A percentile compares a stretch with the other conserved stretches of the same genome.
phyloP scores from a whole-genome alignment of 2,888 invertebrate species.

The Digitonthophagus gazella region DNA sequence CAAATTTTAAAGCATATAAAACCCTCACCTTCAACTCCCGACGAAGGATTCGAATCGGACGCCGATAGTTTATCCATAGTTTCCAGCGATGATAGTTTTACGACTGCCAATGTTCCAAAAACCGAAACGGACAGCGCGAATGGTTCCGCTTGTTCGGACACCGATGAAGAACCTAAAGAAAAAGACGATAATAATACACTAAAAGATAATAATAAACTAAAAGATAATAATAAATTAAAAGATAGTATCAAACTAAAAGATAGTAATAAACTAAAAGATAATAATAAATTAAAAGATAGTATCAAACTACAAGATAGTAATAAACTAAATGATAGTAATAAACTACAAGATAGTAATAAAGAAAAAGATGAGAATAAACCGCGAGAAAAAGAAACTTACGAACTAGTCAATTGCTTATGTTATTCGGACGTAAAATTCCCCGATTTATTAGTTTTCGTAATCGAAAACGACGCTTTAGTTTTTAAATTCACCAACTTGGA shows the following conservation, averaged over 20 bases:
- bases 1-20: slow-evolving; percentile 21
- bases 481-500: slow-evolving; percentile 46
- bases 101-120: slow-evolving; percentile 34
- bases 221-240: background rate
- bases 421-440: slow-evolving; percentile 50
- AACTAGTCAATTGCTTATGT: slow-evolving; percentile 51
- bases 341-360: background rate
- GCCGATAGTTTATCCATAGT: slow-evolving; percentile 50
- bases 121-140: slow-evolving; percentile 51
- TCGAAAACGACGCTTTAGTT: slow-evolving; percentile 47
- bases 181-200: background rate
- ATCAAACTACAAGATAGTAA: no score
- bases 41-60: slow-evolving; percentile 55
- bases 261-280: no score
- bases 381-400: slow-evolving; percentile 40
- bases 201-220: background rate
- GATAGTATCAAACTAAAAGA: no score
- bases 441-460: slow-evolving; percentile 49
- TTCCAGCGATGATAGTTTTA: slow-evolving; percentile 48
- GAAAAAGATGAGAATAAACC: background rate
- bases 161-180: slow-evolving; percentile 41
- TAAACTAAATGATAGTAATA: background rate
- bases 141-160: slow-evolving; percentile 47
- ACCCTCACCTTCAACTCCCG: slow-evolving; percentile 30
- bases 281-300: no score